These are phyloP conservation scores for Chouioia cunea DNA, from an alignment of 2,888 invertebrate genomes.

Conservation along the genomic window DNA sequence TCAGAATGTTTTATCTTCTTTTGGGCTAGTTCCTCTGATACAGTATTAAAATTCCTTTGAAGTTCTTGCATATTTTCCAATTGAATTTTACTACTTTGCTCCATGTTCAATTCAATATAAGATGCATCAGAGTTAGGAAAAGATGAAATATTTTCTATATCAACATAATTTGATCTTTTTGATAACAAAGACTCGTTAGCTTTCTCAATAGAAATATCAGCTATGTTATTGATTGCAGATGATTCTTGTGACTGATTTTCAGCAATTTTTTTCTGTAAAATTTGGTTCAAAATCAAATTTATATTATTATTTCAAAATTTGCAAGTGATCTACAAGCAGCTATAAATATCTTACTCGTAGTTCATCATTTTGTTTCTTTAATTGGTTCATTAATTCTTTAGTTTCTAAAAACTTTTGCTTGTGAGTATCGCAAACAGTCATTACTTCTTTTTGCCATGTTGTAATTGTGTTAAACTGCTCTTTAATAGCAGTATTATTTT, in stretches of 20 bases:
- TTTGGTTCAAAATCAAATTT: neutral
- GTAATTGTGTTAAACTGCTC: constrained; percentile 75
- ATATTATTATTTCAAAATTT: constrained; percentile 9
- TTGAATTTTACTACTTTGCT: constrained; percentile 11
- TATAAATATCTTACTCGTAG: constrained; percentile 49
- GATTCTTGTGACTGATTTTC: constrained; percentile 6
- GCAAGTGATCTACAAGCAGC: neutral
- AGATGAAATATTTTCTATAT: constrained; percentile 4
- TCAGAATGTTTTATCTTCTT: constrained; percentile 25
- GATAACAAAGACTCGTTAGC: neutral
- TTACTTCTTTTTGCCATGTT: constrained; percentile 76
- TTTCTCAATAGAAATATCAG: constrained; percentile 13
- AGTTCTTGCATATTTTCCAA: constrained; percentile 32
- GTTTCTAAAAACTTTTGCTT: constrained; percentile 78
- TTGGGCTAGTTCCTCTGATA: constrained; percentile 38
- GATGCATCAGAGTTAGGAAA: neutral
- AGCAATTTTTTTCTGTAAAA: constrained; percentile 31
- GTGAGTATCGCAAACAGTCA: constrained; percentile 74
- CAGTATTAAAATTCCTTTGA: constrained; percentile 36
- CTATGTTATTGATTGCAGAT: neutral
- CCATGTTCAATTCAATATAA: neutral
- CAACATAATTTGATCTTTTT: constrained; percentile 15
- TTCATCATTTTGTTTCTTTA: constrained; percentile 63
- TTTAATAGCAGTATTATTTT: constrained; percentile 78
- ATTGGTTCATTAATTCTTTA: constrained; percentile 70